Percentiles rank a stretch among this genome's conserved stretches.
Evolutionary conservation across 2,888 invertebrate genomes (phyloP).

Genomic region (Lepidonotus clava): DNA sequence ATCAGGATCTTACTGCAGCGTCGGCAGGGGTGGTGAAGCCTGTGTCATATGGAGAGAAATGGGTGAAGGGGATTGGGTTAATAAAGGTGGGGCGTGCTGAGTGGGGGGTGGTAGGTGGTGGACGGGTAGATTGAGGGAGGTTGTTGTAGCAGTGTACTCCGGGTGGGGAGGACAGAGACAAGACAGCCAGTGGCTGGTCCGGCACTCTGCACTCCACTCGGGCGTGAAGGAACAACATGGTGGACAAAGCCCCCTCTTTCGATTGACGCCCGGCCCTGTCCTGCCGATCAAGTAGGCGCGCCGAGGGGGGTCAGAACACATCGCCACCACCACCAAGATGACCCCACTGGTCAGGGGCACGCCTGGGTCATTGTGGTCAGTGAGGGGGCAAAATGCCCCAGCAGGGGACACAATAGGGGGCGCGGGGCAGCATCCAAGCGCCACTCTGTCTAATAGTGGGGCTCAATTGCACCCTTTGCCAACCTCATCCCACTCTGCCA

Average conservation of each 20-base stretch:
- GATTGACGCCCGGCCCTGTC: background rate
- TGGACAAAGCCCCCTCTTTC: slow-evolving; percentile 1
- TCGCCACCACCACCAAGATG: too few relatives aligned
- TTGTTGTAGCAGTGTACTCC: background rate
- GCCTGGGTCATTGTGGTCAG: too few relatives aligned
- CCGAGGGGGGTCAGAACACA: too few relatives aligned
- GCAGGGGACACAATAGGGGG: background rate
- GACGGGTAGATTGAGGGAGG: background rate
- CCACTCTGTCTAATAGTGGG: background rate
- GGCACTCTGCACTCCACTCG: background rate
- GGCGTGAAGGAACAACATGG: background rate
- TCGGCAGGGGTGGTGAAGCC: background rate
- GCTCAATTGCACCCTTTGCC: background rate
- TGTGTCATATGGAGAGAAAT: background rate
- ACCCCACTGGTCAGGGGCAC: too few relatives aligned
- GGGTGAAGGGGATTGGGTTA: background rate
- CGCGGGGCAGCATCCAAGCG: background rate
- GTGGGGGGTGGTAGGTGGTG: slow-evolving; percentile 7
- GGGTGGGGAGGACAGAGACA: background rate
- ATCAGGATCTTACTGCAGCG: background rate
- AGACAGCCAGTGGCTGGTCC: background rate
- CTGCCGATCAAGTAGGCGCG: background rate
- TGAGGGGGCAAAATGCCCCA: too few relatives aligned
- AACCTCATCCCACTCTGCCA: background rate
- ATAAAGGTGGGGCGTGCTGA: background rate